Evolutionary conservation across 2,888 invertebrate genomes (phyloP).

Genomic region (Lottia scabra): DNA sequence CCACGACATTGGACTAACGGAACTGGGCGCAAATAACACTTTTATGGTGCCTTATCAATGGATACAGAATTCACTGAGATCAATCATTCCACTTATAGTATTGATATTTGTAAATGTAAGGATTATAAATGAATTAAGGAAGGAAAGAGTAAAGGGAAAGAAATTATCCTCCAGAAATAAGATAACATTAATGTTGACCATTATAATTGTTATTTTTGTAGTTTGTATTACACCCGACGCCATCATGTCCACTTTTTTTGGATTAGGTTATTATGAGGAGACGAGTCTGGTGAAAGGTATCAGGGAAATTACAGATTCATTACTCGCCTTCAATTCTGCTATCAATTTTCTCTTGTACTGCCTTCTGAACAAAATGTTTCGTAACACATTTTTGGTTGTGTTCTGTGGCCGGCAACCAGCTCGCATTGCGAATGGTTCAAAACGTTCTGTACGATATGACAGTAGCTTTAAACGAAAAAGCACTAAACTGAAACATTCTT

Average conservation of each 20-base stretch:
- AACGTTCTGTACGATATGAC: not conserved
- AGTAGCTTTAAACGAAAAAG: not conserved
- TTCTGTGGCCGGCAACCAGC: slow-evolving; percentile 41
- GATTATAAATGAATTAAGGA: slow-evolving; percentile 61
- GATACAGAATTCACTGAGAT: slow-evolving; percentile 62
- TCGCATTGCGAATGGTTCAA: not conserved
- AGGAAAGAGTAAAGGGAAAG: slow-evolving; percentile 55
- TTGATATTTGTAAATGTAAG: slow-evolving; percentile 60
- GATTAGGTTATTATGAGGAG: slow-evolving; percentile 66
- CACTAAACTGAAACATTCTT: not conserved
- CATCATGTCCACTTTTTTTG: slow-evolving; percentile 66
- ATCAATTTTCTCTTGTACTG: slow-evolving; percentile 66
- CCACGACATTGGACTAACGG: slow-evolving; percentile 46
- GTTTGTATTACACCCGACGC: slow-evolving; percentile 68
- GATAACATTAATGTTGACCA: slow-evolving; percentile 66
- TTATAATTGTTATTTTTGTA: slow-evolving; percentile 65
- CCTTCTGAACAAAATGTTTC: slow-evolving; percentile 62
- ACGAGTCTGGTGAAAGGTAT: slow-evolving; percentile 60
- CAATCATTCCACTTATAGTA: slow-evolving; percentile 63
- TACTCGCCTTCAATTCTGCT: slow-evolving; percentile 65
- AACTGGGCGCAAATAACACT: slow-evolving; percentile 51
- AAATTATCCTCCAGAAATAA: slow-evolving; percentile 62
- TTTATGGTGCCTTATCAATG: slow-evolving; percentile 62
- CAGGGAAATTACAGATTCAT: slow-evolving; percentile 66
- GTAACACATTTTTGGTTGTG: slow-evolving; percentile 58